Conservation (phyloP, 1,140 invertebrate genomes). For the Neodiprion fabricii region DNA sequence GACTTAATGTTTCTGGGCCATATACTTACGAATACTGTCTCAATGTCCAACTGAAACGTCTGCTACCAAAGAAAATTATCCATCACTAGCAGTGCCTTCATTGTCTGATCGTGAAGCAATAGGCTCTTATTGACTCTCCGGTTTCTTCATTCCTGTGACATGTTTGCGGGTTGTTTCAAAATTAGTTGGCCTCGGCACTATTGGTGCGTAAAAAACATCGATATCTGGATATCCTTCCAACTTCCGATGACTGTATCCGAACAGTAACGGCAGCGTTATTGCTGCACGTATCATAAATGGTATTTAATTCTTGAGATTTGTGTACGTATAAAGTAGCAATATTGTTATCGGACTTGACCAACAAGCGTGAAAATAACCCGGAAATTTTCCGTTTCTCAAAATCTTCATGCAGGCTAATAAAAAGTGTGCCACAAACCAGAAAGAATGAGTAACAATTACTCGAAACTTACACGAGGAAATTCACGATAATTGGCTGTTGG, state of each 20-base stretch:
- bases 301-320: too few species aligned
- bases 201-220: too few species aligned
- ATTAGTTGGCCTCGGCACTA: too few species aligned
- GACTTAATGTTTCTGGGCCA: slow-evolving; percentile 41
- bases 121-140: slow-evolving; percentile 49
- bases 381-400: too few species aligned
- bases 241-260: slow-evolving; percentile 56
- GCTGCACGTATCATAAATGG: background rate
- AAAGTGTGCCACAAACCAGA: too few species aligned
- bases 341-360: too few species aligned
- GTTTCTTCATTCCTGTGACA: slow-evolving; percentile 55
- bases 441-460: too few species aligned
- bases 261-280: slow-evolving; percentile 55
- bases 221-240: slow-evolving; percentile 28
- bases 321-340: too few species aligned
- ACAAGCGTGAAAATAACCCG: too few species aligned
- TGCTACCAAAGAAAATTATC: slow-evolving; percentile 30
- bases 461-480: too few species aligned
- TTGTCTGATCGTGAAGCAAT: slow-evolving; percentile 30
- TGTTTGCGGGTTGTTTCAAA: slow-evolving; percentile 54
- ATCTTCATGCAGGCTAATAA: too few species aligned
- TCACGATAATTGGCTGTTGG: too few species aligned
- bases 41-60: slow-evolving; percentile 31
- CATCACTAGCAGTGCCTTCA: slow-evolving; percentile 21
- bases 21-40: slow-evolving; percentile 29